Evolutionary conservation across 2,888 invertebrate genomes (phyloP).

Genomic region (Eupithecia exiguata): DNA sequence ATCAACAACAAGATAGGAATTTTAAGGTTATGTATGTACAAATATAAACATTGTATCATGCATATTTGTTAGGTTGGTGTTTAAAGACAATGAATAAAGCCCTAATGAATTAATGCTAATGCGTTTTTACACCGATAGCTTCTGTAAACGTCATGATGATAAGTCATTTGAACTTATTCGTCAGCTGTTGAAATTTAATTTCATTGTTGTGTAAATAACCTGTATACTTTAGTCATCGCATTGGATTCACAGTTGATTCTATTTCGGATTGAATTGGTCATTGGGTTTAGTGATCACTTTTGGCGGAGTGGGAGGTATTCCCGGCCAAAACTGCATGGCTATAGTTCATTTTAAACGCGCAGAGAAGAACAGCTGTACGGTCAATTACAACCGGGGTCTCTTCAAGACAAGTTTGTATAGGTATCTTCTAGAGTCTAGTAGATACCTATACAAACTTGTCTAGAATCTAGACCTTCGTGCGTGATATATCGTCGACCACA

Average conservation of each 20-base stretch:
- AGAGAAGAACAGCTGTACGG: too few species aligned
- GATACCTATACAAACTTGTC: too few species aligned
- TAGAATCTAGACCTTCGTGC: too few species aligned
- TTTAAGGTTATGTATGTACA: too few species aligned
- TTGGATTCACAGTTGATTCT: background rate
- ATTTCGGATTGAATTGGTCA: background rate
- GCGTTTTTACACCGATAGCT: background rate
- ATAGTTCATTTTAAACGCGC: background rate
- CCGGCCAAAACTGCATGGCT: background rate
- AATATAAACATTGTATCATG: too few species aligned
- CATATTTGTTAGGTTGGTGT: too few species aligned
- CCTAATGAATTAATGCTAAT: background rate
- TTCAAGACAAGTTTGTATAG: too few species aligned
- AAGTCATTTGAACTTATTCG: background rate
- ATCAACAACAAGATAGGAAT: too few species aligned
- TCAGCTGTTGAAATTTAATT: background rate
- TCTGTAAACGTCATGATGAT: background rate
- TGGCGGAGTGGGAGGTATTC: background rate
- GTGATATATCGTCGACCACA: too few species aligned
- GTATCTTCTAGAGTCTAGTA: too few species aligned
- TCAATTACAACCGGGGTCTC: too few species aligned
- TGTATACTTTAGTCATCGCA: background rate
- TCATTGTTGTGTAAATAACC: background rate
- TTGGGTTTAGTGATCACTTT: background rate
- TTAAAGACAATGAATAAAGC: background rate